Base-by-base conservation (phyloP, 1,140 invertebrate genomes). In the Physella acuta region DNA sequence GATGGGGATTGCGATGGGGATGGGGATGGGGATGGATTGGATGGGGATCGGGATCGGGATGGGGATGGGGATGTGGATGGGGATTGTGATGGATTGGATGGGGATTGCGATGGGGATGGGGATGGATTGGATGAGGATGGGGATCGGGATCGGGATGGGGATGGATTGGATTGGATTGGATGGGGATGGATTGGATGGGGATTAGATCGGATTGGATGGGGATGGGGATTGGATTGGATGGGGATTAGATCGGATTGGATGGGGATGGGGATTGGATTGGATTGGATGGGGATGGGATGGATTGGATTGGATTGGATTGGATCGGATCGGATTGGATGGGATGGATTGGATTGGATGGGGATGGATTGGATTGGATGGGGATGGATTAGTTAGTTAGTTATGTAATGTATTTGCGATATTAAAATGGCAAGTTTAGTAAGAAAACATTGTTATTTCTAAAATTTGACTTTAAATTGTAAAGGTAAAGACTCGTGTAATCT, bases 61-160 rank as follows among this genome's bases (percentile, higher is more conserved):
- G 36, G 0, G 0, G 30, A 61, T 26, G 36, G 59, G 36, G 33
- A 61, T n/a, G n/a, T n/a, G n/a, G n/a, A n/a, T n/a, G n/a, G n/a
- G n/a, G n/a, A n/a, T n/a, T n/a, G n/a, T n/a, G n/a, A 51, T 16
- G 37, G 34, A 63, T 17, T 11, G 33, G 30, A 37, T 20, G 60
- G 8, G 60, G 44, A 24, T 1, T 0, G 26, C 28, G 33, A 33
- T 2, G 11, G 26, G 59, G 55, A 0, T 58, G 33, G 2, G 20
- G 59, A 1, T 14, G 26, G 59, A 33, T 36, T 26, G 44, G 36
- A 68, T 58, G 36, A 68, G 1, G 59, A 61, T 61, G 59, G 34
- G 17, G 59, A 61, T 61, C 17, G 34, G 8, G 59, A 31, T 8
- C 17, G 34, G 30, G 59, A 61, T 8, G 59, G 34, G 30, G 59